A percentile compares a stretch with the other conserved stretches of the same genome.
phyloP scores from a whole-genome alignment of 2,113 vertebrate genomes.

The Strix aluco region DNA sequence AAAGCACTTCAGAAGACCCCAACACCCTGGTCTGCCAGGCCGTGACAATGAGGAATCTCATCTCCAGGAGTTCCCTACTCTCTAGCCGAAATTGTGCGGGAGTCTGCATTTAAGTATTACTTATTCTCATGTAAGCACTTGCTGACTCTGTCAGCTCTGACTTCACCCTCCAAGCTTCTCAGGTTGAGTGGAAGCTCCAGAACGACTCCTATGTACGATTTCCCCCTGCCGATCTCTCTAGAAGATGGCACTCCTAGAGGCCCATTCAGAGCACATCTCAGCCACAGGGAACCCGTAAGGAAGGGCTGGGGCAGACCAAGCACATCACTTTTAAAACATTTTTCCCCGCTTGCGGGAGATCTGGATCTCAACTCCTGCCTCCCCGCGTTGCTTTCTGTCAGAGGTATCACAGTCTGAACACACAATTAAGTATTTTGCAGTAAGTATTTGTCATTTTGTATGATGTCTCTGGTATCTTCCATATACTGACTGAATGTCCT shows the following conservation, averaged over 20 bases:
- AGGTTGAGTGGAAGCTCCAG: not conserved
- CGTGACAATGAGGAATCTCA: rapidly evolving
- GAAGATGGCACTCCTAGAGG: rapidly evolving
- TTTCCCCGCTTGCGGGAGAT: not conserved
- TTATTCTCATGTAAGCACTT: not conserved
- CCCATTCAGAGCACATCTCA: not conserved
- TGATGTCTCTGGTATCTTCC: not conserved
- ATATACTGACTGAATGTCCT: not conserved
- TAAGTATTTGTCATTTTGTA: not conserved
- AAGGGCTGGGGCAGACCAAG: not conserved
- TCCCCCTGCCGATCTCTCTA: not conserved
- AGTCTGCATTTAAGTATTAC: not conserved
- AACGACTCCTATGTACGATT: rapidly evolving
- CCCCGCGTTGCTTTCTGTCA: not conserved
- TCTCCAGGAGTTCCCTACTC: not conserved
- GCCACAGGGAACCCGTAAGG: not conserved
- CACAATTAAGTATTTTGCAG: not conserved
- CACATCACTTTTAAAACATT: not conserved
- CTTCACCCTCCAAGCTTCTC: not conserved
- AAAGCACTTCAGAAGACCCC: not conserved
- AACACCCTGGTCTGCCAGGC: rapidly evolving
- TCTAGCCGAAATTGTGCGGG: not conserved
- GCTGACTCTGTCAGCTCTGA: not conserved
- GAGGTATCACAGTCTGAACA: not conserved
- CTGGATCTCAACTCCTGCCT: not conserved